These are phyloP conservation scores for Alosa alosa DNA, from an alignment of 2,113 vertebrate genomes.

Conservation along the genomic window DNA sequence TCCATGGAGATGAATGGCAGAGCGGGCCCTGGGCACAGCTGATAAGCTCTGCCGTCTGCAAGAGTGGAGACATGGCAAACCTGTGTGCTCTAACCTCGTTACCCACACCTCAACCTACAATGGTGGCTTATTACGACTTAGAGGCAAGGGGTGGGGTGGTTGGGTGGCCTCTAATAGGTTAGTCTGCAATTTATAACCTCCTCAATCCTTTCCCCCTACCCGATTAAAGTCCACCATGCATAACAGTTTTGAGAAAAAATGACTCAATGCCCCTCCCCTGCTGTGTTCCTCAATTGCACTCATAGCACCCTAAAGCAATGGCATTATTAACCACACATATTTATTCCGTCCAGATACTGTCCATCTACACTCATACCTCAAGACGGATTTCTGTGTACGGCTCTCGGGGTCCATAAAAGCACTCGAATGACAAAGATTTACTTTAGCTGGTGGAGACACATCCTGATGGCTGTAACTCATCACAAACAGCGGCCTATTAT, in stretches of 20 bases:
- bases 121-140: neutral
- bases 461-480: neutral
- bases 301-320: neutral
- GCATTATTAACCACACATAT: neutral
- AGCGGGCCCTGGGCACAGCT: neutral
- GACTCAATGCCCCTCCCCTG: neutral
- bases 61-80: neutral
- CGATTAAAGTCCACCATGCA: neutral
- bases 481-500: neutral
- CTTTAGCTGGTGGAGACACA: neutral
- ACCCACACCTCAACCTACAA: neutral
- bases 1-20: neutral
- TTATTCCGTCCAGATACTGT: neutral
- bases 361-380: neutral
- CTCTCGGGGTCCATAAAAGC: neutral
- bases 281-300: neutral
- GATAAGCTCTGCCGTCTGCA: neutral
- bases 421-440: neutral
- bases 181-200: constrained; percentile 6
- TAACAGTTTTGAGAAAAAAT: neutral
- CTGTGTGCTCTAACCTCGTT: neutral
- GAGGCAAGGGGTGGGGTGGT: neutral
- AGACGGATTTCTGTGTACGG: neutral
- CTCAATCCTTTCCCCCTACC: neutral
- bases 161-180: neutral